Conservation (phyloP, 2,888 invertebrate species). For the Agrilus biguttatus region DNA sequence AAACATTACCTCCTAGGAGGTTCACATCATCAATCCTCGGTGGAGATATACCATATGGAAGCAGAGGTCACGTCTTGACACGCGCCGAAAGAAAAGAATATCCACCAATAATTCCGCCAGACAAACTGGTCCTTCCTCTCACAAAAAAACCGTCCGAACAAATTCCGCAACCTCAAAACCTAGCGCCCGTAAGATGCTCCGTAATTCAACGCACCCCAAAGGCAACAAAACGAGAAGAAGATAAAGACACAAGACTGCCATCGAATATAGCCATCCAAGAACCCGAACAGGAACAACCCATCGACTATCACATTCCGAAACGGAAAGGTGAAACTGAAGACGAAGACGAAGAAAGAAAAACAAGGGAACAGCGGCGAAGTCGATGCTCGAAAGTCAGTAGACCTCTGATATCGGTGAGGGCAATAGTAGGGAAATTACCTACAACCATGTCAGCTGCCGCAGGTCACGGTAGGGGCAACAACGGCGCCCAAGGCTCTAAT, state of each 20-base stretch:
- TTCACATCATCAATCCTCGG: slow-evolving; percentile 72
- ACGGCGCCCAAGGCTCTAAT: slow-evolving; percentile 35
- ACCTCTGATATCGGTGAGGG: slow-evolving; percentile 42
- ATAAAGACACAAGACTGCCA: slow-evolving; percentile 17
- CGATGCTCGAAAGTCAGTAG: slow-evolving; percentile 53
- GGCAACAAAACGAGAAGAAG: slow-evolving; percentile 23
- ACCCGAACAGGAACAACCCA: slow-evolving; percentile 74
- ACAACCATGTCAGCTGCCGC: slow-evolving; percentile 61
- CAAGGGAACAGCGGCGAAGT: slow-evolving; percentile 52
- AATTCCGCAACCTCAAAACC: slow-evolving; percentile 21
- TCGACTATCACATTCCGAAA: slow-evolving; percentile 78
- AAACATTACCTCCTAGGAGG: slow-evolving; percentile 37
- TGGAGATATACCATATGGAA: slow-evolving; percentile 70
- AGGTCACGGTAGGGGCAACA: slow-evolving; percentile 59
- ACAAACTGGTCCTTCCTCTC: slow-evolving; percentile 48
- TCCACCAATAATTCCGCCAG: slow-evolving; percentile 39
- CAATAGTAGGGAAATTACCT: slow-evolving; percentile 40
- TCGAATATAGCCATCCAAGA: slow-evolving; percentile 28
- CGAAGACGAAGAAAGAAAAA: slow-evolving; percentile 52
- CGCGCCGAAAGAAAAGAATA: slow-evolving; percentile 72
- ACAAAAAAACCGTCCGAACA: slow-evolving; percentile 42
- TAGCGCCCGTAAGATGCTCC: slow-evolving; percentile 49
- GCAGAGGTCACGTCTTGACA: slow-evolving; percentile 62
- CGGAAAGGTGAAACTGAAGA: slow-evolving; percentile 54
- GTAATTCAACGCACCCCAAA: slow-evolving; percentile 70